Conservation (phyloP, 2,888 invertebrate genomes). For the Stomorhina lunata region DNA sequence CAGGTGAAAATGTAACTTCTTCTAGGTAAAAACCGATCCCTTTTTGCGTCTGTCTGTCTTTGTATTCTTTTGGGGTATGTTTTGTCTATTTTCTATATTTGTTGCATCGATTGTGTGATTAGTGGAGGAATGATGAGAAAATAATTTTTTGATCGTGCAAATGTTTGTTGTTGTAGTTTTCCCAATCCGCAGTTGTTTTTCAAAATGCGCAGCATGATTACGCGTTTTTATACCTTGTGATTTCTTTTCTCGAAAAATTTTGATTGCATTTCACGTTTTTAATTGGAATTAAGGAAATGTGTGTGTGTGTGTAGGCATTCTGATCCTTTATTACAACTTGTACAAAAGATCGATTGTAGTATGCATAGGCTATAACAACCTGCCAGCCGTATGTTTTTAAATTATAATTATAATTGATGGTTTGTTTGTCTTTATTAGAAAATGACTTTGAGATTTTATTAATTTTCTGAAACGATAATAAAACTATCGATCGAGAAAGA, state of each 20-base stretch:
- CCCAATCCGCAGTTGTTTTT: background rate
- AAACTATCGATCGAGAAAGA: background rate
- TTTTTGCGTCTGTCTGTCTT: background rate
- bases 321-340: background rate
- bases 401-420: constrained; percentile 63
- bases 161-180: constrained; percentile 39
- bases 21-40: constrained; percentile 56
- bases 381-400: constrained; percentile 27
- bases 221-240: constrained; percentile 49
- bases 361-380: constrained; percentile 31
- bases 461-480: constrained; percentile 13
- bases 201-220: constrained; percentile 56
- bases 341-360: background rate
- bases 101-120: constrained; percentile 57
- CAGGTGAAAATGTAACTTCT: constrained; percentile 55
- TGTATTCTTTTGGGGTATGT: constrained; percentile 32
- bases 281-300: constrained; percentile 39
- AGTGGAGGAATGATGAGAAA: constrained; percentile 53
- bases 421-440: constrained; percentile 66
- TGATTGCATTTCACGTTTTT: constrained; percentile 64
- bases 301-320: background rate
- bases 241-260: constrained; percentile 17
- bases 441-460: constrained; percentile 51
- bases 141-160: constrained; percentile 52
- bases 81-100: constrained; percentile 1